Evolutionary conservation across 2,797 vertebrate genomes (phyloP).

Genomic region (Characodon lateralis): DNA sequence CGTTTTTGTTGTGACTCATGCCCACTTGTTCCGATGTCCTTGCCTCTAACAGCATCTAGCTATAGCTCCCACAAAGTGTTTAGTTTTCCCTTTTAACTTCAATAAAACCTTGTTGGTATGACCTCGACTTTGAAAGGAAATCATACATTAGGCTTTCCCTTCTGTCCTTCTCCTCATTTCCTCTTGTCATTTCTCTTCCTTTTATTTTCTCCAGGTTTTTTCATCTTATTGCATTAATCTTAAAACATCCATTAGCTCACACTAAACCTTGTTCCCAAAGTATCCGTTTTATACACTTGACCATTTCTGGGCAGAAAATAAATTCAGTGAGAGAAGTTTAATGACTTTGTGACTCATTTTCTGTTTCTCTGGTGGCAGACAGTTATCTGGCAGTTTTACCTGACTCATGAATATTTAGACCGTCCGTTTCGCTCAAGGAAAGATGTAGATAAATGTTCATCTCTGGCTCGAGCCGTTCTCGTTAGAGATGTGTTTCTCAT

Average conservation of each 20-base stretch:
- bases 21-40: not conserved
- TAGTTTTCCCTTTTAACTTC: not conserved
- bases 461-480: slow-evolving; percentile 3
- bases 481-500: slow-evolving; percentile 14
- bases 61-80: not conserved
- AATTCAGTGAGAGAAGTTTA: slow-evolving; percentile 16
- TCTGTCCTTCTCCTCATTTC: slow-evolving; percentile 2
- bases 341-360: slow-evolving; percentile 31
- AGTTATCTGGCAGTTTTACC: slow-evolving; percentile 26
- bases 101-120: not conserved
- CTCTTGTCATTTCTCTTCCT: not conserved
- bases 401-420: slow-evolving; percentile 40
- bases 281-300: slow-evolving; percentile 1
- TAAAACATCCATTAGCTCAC: not conserved
- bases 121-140: slow-evolving; percentile 1
- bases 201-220: not conserved
- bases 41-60: not conserved
- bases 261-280: not conserved
- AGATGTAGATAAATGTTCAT: slow-evolving; percentile 24
- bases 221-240: not conserved
- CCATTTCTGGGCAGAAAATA: slow-evolving; percentile 19
- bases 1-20: not conserved
- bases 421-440: slow-evolving; percentile 1
- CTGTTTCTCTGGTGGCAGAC: slow-evolving; percentile 25
- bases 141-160: not conserved